phyloP scores from a whole-genome alignment of 2,113 vertebrate species.

The Dendropsophus ebraccatus region DNA sequence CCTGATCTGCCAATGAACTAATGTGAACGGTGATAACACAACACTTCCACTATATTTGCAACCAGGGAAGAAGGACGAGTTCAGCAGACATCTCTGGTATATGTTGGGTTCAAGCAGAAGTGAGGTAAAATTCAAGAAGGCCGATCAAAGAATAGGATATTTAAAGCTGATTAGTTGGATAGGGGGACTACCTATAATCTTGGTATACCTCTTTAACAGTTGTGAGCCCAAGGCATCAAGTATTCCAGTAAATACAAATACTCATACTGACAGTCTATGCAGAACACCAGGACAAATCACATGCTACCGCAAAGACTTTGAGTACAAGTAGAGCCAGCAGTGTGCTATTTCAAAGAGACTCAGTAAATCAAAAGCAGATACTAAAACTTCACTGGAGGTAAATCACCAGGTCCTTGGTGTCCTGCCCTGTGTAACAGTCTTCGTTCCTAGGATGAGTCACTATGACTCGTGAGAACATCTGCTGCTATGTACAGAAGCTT shows the following conservation, averaged over 20 bases:
- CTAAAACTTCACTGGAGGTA: conserved; percentile 20
- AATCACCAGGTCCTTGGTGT: background rate
- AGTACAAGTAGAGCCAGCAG: background rate
- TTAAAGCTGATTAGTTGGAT: no score
- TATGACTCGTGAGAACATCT: conserved; percentile 1
- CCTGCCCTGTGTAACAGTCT: background rate
- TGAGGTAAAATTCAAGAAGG: no score
- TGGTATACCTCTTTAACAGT: no score
- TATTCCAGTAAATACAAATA: background rate
- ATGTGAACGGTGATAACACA: no score
- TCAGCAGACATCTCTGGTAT: no score
- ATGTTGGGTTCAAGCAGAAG: no score
- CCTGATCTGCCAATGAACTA: no score
- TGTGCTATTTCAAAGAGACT: background rate
- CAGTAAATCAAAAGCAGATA: background rate
- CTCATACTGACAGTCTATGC: background rate
- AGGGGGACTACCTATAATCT: no score
- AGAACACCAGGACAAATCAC: background rate
- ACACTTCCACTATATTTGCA: no score
- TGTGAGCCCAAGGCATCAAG: no score
- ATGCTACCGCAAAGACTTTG: background rate
- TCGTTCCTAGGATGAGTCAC: conserved; percentile 8
- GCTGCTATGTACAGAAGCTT: background rate
- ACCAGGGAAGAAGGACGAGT: no score
- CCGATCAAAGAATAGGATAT: no score